Evolutionary conservation across 1,140 invertebrate species (phyloP).

Genomic region (Drosophila truncata): DNA sequence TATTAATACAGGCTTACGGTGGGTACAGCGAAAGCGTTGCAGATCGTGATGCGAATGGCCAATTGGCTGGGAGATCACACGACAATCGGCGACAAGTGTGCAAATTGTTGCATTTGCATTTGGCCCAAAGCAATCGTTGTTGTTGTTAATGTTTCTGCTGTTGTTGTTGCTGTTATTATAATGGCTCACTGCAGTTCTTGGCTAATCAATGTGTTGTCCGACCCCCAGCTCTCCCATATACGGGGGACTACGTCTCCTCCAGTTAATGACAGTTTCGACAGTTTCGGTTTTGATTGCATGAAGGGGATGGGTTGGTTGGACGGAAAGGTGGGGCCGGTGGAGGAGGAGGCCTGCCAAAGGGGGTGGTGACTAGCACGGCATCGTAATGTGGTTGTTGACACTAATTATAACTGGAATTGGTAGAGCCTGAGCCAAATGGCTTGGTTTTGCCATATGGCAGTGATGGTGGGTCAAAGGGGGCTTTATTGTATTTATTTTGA

Average conservation of each 20-base stretch:
- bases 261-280: constrained; percentile 78
- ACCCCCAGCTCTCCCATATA: constrained; percentile 36
- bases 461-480: neutral
- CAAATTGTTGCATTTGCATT: constrained; percentile 66
- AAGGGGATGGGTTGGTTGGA: constrained; percentile 18
- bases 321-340: constrained; percentile 24
- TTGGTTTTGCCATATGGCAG: constrained; percentile 12
- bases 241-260: constrained; percentile 37
- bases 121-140: constrained; percentile 38
- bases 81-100: constrained; percentile 43
- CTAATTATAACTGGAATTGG: constrained; percentile 83
- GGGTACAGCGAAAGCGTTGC: constrained; percentile 61
- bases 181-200: constrained; percentile 62
- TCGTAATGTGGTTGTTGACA: constrained; percentile 83
- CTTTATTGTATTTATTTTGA: too few species aligned
- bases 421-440: constrained; percentile 45
- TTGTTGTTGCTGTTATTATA: constrained; percentile 18
- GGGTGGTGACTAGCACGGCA: constrained; percentile 42
- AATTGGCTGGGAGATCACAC: constrained; percentile 32
- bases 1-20: constrained; percentile 40
- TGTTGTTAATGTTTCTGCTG: neutral
- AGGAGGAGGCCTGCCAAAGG: neutral
- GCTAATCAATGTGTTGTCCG: constrained; percentile 45
- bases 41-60: constrained; percentile 68
- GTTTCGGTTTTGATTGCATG: constrained; percentile 76